Evolutionary conservation across 1,140 invertebrate genomes (phyloP), one percentile per base, ranked within the genome.

Genomic region (Diabrotica undecimpunctata): DNA sequence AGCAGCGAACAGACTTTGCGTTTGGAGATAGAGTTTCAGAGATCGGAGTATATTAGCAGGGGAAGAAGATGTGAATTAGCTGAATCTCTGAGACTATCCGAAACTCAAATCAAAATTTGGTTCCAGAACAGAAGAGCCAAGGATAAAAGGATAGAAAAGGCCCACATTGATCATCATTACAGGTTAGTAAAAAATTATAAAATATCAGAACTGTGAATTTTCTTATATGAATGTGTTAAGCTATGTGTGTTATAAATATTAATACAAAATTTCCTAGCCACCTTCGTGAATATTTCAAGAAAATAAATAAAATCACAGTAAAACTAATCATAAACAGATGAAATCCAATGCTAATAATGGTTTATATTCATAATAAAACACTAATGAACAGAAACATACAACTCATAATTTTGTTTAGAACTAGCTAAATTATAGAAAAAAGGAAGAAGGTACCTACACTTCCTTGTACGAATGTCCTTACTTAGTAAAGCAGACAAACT

Each of bases 51-150:
- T 76, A 95, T 97, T 60, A 94, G 93, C 0, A 82, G 94, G 54
- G 87, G 91, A 35, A 80, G 93, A 70, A 82, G 94, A 74, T 93
- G 90, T 76, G 94, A 97, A 80, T 80, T 97, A 65, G 95, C 96
- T 0, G 88, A 92, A 66, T 83, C 87, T 0, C 78, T 97, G 25
- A 83, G 85, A 54, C 81, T 98, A 7, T 93, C 92, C 4, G 96
- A 97, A 79, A 97, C 94, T 0, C 94, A 95, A 81, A 95, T 97
- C 58, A 97, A 96, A 81, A 96, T 96, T 66, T 97, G 96, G 96
- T 98, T 97, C 77, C 96, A 98, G 80, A 97, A 98, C 79, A 83
- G 95, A 55, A 83, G 95, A 68, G 95, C 95, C 7, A 97, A 97
- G 79, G 95, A 97, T 75, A 98, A 97, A 80, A 83, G 95, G 56